Conservation (phyloP, 2,113 vertebrate genomes). For the Chamaea fasciata region DNA sequence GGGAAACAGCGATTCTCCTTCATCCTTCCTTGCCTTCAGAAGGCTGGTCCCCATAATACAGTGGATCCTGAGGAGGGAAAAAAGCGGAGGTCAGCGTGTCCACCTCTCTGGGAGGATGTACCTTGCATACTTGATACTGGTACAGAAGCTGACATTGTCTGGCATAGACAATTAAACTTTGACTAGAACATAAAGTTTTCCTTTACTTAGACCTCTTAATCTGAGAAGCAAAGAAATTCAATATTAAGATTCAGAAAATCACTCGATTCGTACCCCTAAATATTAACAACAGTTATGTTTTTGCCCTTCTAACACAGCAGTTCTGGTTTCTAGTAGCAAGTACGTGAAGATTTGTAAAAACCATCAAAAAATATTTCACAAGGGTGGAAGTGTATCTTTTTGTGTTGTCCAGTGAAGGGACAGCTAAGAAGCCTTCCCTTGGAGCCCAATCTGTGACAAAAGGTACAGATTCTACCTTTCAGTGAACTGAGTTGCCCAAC, state of each 20-base stretch:
- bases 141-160: background rate
- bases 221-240: background rate
- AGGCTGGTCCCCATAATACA: background rate
- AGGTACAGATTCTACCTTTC: background rate
- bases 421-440: background rate
- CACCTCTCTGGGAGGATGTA: background rate
- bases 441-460: background rate
- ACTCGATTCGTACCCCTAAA: background rate
- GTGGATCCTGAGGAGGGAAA: rapidly evolving
- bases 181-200: background rate
- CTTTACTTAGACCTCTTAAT: background rate
- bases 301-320: background rate
- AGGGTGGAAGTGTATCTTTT: background rate
- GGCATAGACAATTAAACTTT: background rate
- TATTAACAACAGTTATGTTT: background rate
- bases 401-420: background rate
- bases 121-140: background rate
- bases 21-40: background rate
- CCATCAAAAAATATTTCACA: background rate
- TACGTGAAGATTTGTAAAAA: background rate
- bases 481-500: background rate
- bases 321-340: background rate
- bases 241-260: background rate
- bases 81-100: background rate
- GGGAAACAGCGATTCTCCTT: rapidly evolving